Conservation (phyloP, 2,888 invertebrate genomes). For the Euzetes globulus region DNA sequence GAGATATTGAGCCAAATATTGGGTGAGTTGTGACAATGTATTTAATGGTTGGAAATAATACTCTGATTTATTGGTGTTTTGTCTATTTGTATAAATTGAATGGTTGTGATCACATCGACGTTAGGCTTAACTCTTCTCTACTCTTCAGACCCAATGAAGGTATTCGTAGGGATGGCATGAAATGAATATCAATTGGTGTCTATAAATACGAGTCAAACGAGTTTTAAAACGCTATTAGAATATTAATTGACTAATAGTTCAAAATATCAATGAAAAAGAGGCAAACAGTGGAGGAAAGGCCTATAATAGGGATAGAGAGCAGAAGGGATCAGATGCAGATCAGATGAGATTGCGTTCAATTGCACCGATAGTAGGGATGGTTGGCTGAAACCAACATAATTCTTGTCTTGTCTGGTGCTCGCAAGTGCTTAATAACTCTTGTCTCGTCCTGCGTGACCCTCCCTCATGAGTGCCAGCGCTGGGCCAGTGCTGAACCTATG, state of each 20-base stretch:
- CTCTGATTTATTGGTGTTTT: no score
- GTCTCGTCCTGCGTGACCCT: conserved; percentile 23
- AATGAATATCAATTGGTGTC: conserved; percentile 30
- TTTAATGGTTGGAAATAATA: no score
- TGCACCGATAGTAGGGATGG: background rate
- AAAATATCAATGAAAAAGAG: conserved; percentile 18
- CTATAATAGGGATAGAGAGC: conserved; percentile 26
- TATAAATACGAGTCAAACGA: conserved; percentile 27
- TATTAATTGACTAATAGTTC: conserved; percentile 26
- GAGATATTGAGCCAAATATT: no score
- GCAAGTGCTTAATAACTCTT: conserved; percentile 8
- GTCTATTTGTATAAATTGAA: no score
- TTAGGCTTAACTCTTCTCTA: background rate
- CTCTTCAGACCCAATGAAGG: background rate
- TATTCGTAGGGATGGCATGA: background rate
- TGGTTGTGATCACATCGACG: background rate
- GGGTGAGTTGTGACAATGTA: no score
- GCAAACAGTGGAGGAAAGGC: conserved; percentile 3
- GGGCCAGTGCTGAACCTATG: background rate
- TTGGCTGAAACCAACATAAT: background rate
- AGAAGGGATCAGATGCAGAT: conserved; percentile 8
- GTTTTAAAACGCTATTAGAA: conserved; percentile 25
- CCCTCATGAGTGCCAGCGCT: background rate
- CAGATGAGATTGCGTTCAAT: conserved; percentile 11
- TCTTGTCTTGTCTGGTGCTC: background rate